Base-by-base conservation (phyloP, 2,113 vertebrate species). In the Ammodramus savannarum region DNA sequence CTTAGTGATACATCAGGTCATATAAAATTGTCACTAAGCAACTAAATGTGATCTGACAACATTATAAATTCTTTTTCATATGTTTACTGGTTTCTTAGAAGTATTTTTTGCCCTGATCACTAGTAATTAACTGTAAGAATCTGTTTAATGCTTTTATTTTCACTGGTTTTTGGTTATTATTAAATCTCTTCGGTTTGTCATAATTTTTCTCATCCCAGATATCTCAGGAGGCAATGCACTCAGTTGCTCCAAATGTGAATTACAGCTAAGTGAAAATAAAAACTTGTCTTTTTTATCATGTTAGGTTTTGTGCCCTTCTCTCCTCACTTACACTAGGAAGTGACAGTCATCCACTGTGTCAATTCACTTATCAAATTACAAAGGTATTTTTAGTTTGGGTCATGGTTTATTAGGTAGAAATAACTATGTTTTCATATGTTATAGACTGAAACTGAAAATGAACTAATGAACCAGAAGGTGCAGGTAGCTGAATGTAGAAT, bases 41-140 rank as follows among this genome's bases (percentile, higher is more conserved):
- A 95, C 95, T 89, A 95, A 89, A 94, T 87, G 78, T 88, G 67
- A 81, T 94, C 79, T 97, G 95, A 91, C 89, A 93, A 89, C n/a
- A 25, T 46, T 71, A 51, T 93, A 62, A 65, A 71, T 86, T 75
- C 41, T 73, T 90, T 65, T 62, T 26, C 12, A 23, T 75, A 11
- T 93, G 62, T 79, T 81, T 83, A 68, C 46, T 34, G 29, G 10
- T 77, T 96, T 75, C 89, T 95, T 91, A 69, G 59, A 88, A 87
- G 34, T 84, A 93, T 92, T 93, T 93, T 87, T 96, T n/a, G 3
- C 49, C 52, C 61, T 93, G 66, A 85, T 68, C 79, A 77, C 34
- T 36, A 74, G 43, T 38, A 82, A 82, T 79, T 85, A 57, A 49
- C 46, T 75, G n/a, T 27, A 62, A 41, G 43, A 46, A 44, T 57